phyloP scores from a whole-genome alignment of 1,140 invertebrate species.

The Helicoverpa armigera region DNA sequence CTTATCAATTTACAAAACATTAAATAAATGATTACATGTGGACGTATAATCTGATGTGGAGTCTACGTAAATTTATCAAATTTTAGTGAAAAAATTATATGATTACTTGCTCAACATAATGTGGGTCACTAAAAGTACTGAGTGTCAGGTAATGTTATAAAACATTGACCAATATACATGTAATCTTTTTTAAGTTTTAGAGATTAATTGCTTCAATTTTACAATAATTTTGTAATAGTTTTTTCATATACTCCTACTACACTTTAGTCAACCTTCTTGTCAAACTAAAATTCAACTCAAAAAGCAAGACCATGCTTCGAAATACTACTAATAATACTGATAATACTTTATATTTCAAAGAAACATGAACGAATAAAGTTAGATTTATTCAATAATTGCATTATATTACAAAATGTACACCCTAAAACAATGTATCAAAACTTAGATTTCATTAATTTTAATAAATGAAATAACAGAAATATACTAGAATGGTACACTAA shows the following conservation, averaged over 20 bases:
- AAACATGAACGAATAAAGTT: neutral
- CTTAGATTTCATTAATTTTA: constrained; percentile 25
- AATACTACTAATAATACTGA: neutral
- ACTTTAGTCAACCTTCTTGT: neutral
- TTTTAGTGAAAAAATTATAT: constrained; percentile 4
- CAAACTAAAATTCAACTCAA: neutral
- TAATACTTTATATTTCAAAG: constrained; percentile 7
- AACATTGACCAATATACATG: neutral
- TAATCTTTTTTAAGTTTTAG: neutral
- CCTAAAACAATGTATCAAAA: constrained; percentile 31
- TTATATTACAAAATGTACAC: constrained; percentile 27
- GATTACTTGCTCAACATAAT: constrained; percentile 26
- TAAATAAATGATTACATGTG: constrained; percentile 11
- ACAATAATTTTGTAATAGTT: constrained; percentile 8
- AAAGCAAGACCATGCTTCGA: neutral
- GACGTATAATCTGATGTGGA: neutral
- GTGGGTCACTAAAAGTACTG: constrained; percentile 30
- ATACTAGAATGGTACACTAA: constrained; percentile 9
- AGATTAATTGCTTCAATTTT: neutral
- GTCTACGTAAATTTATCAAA: constrained; percentile 6
- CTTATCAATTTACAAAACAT: constrained; percentile 38
- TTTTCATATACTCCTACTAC: neutral
- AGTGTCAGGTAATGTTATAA: constrained; percentile 19
- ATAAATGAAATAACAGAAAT: constrained; percentile 52
- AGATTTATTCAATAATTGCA: neutral